Conservation (phyloP, 2,113 vertebrate genomes). For the Psammodynastes pulverulentus region DNA sequence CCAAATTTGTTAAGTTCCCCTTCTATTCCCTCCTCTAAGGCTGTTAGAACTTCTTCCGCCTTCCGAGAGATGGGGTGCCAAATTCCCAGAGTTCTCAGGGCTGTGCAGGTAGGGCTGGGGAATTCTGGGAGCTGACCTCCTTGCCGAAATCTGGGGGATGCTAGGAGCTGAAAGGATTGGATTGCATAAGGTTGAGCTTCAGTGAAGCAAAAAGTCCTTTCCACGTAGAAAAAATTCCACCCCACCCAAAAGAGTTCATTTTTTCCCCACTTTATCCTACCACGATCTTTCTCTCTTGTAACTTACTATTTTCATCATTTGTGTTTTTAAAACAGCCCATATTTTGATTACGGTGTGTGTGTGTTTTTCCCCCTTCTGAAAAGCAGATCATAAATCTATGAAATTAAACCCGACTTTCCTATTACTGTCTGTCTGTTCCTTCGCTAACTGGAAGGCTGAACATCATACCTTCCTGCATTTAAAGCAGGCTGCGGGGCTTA, state of each 20-base stretch:
- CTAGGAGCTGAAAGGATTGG: too few relatives aligned
- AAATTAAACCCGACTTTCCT: background rate
- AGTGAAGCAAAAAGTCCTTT: too few relatives aligned
- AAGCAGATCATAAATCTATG: background rate
- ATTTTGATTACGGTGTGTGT: background rate
- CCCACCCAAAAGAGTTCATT: background rate
- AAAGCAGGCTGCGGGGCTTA: background rate
- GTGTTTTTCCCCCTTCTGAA: background rate
- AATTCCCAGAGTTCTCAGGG: too few relatives aligned
- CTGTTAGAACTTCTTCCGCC: too few relatives aligned
- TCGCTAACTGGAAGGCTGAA: background rate
- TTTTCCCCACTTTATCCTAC: background rate
- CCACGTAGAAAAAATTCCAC: background rate
- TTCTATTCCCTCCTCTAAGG: too few relatives aligned
- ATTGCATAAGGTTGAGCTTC: too few relatives aligned
- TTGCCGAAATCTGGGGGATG: too few relatives aligned
- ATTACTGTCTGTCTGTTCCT: background rate
- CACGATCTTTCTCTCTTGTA: background rate
- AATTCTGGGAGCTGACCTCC: too few relatives aligned
- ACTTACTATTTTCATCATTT: background rate
- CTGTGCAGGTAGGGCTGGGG: too few relatives aligned
- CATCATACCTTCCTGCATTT: background rate
- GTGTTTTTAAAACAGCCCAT: background rate
- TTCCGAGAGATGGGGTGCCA: too few relatives aligned
- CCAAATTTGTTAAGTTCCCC: too few relatives aligned